Evolutionary conservation across 2,797 vertebrate species (phyloP).

Genomic region (Propithecus perrieri): DNA sequence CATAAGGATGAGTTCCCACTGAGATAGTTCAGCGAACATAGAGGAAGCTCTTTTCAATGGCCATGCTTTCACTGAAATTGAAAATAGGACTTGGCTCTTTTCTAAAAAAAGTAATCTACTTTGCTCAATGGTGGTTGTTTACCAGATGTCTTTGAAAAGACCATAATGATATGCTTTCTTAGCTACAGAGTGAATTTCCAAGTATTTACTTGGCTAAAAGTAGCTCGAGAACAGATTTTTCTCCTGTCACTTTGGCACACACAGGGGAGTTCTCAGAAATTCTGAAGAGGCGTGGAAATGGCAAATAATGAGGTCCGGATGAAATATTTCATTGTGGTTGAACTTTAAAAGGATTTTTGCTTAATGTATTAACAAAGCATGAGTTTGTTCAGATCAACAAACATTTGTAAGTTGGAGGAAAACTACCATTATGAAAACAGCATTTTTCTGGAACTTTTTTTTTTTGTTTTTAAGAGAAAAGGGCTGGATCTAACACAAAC

Average conservation of each 20-base stretch:
- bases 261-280: conserved; percentile 56
- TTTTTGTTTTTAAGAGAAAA: neutral
- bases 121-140: conserved; percentile 48
- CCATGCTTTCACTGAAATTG: neutral
- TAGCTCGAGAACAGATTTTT: conserved; percentile 65
- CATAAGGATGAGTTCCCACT: neutral
- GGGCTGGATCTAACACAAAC: neutral
- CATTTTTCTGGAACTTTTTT: conserved; percentile 44
- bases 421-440: conserved; percentile 23
- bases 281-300: conserved; percentile 48
- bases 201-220: conserved; percentile 68
- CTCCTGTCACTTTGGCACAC: conserved; percentile 50
- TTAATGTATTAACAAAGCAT: conserved; percentile 59
- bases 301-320: conserved; percentile 55
- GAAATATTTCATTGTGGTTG: conserved; percentile 41
- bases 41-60: neutral
- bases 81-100: conserved; percentile 25
- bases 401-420: conserved; percentile 36
- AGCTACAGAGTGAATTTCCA: conserved; percentile 51
- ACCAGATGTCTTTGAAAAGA: conserved; percentile 56
- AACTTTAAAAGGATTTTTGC: conserved; percentile 47
- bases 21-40: neutral
- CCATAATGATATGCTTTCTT: conserved; percentile 54
- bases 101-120: conserved; percentile 19
- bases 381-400: conserved; percentile 38